phyloP scores from a whole-genome alignment of 1,140 invertebrate genomes.

The Helicoverpa armigera region DNA sequence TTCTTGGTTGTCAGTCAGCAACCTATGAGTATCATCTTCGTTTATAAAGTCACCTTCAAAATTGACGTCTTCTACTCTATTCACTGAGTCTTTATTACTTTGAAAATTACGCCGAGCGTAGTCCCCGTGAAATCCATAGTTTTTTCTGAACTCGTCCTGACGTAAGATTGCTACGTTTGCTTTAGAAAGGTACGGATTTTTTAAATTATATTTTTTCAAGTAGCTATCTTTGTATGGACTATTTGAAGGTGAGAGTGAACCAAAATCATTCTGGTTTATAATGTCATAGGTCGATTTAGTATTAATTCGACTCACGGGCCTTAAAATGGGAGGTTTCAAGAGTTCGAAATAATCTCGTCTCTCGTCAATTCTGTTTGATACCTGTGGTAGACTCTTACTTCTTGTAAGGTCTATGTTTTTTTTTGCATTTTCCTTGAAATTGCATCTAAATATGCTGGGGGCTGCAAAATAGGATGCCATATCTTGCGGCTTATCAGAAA shows the following conservation, averaged over 20 bases:
- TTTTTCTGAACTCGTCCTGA: neutral
- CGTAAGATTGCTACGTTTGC: neutral
- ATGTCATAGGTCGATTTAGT: neutral
- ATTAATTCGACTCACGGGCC: conserved; percentile 27
- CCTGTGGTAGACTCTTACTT: conserved; percentile 26
- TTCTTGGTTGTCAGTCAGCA: conserved; percentile 44
- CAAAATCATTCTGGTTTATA: neutral
- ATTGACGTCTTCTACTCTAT: conserved; percentile 13
- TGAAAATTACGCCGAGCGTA: neutral
- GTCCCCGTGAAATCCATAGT: conserved; percentile 12
- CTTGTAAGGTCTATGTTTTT: neutral
- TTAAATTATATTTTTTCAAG: conserved; percentile 9
- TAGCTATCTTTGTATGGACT: neutral
- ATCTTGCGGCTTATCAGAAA: neutral
- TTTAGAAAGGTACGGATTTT: conserved; percentile 5
- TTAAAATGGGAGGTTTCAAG: conserved; percentile 55
- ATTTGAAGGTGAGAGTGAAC: neutral
- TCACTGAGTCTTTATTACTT: neutral
- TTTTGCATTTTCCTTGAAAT: conserved; percentile 15
- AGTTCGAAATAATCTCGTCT: conserved; percentile 57
- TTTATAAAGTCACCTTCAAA: conserved; percentile 27
- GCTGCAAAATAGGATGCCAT: conserved; percentile 21
- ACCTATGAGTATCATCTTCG: conserved; percentile 30
- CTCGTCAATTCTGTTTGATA: conserved; percentile 9
- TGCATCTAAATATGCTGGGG: conserved; percentile 8